Conservation (phyloP, 2,113 vertebrate genomes). For the Daboia siamensis region DNA sequence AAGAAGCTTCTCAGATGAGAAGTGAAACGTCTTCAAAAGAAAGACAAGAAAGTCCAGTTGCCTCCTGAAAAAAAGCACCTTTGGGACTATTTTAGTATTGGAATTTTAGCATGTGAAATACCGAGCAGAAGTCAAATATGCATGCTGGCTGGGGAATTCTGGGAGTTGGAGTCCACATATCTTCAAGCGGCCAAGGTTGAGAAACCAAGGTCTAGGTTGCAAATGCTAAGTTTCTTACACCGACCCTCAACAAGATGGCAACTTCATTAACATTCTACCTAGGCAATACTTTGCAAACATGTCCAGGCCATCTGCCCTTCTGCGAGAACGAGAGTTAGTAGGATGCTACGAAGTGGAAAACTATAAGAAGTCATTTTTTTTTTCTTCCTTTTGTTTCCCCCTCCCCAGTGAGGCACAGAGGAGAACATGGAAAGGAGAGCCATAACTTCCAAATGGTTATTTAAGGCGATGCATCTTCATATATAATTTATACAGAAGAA, state of each 20-base stretch:
- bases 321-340: not conserved
- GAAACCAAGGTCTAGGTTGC: constrained; percentile 14
- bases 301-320: not conserved
- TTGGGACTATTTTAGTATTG: too few species aligned
- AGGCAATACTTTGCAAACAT: accelerated
- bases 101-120: constrained; percentile 3
- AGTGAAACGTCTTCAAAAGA: too few species aligned
- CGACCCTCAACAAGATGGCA: constrained; percentile 15
- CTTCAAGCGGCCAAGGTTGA: not conserved
- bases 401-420: not conserved
- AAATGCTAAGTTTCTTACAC: constrained; percentile 40
- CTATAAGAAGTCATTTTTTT: constrained; percentile 1
- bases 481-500: constrained; percentile 41
- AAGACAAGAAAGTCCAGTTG: too few species aligned
- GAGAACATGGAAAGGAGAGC: not conserved
- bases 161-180: not conserved
- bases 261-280: not conserved
- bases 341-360: constrained; percentile 7
- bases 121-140: constrained; percentile 35
- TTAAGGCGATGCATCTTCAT: constrained; percentile 39
- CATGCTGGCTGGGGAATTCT: not conserved
- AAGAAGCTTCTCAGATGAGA: too few species aligned
- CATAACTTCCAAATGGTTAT: constrained; percentile 42
- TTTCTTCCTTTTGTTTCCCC: not conserved
- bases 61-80: too few species aligned